Evolutionary conservation across 1,140 invertebrate genomes (phyloP).

Genomic region (Drosophila ercepeae): DNA sequence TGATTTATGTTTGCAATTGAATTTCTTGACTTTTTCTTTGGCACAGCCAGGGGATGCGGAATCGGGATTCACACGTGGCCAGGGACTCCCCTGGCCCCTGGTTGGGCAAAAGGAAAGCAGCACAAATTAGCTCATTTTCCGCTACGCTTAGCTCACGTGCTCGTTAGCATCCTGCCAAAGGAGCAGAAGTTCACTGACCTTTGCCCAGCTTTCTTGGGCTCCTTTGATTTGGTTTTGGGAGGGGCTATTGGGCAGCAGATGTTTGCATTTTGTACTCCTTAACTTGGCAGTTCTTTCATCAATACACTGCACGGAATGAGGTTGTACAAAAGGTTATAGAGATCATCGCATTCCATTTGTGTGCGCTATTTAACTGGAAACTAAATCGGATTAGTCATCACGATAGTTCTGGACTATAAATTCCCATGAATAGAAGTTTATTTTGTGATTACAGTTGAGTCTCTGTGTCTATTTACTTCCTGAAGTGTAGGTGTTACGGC

Average conservation of each 20-base stretch:
- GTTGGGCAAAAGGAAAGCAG: constrained; percentile 38
- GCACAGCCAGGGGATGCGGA: neutral
- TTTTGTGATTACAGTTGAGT: neutral
- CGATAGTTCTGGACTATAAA: neutral
- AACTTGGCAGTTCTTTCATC: constrained; percentile 28
- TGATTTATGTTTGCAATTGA: constrained; percentile 77
- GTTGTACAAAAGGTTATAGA: neutral
- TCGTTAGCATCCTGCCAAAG: constrained; percentile 55
- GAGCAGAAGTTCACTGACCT: constrained; percentile 64
- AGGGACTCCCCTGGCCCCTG: no score
- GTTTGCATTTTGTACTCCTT: constrained; percentile 65
- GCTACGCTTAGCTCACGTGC: constrained; percentile 77
- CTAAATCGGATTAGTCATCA: neutral
- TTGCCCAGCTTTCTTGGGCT: constrained; percentile 5
- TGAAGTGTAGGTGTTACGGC: constrained; percentile 30
- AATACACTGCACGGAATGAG: constrained; percentile 12
- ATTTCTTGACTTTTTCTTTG: constrained; percentile 72
- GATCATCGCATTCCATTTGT: no score
- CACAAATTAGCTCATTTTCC: constrained; percentile 77
- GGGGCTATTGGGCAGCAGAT: constrained; percentile 53
- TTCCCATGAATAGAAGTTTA: neutral
- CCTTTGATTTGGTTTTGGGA: constrained; percentile 12
- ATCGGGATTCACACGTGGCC: constrained; percentile 49
- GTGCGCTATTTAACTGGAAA: no score
- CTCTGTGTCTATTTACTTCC: neutral